Percentiles rank a stretch among this genome's conserved stretches.
Evolutionary conservation across 1,140 invertebrate genomes (phyloP).

Genomic region (Atta texana): DNA sequence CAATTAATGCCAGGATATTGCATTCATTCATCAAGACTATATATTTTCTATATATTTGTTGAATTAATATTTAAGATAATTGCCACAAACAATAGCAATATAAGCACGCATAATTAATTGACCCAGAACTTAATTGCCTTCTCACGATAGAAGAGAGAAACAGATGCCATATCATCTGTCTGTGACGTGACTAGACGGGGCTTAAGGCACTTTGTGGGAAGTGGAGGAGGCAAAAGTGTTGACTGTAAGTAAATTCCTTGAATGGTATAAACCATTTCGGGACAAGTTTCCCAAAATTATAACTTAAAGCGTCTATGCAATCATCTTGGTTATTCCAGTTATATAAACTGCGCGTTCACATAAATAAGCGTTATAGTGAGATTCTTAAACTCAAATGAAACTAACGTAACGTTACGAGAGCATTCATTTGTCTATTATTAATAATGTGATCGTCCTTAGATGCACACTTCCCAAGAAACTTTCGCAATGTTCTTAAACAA

Average conservation of each 20-base stretch:
- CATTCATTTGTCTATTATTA: constrained; percentile 5
- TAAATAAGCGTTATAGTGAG: background rate
- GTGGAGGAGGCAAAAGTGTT: constrained; percentile 41
- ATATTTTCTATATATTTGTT: background rate
- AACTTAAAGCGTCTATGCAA: constrained; percentile 31
- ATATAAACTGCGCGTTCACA: constrained; percentile 3
- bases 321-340: constrained; percentile 3
- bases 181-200: constrained; percentile 29
- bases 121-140: constrained; percentile 15
- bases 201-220: constrained; percentile 44
- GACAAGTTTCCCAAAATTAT: constrained; percentile 62
- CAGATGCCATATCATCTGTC: constrained; percentile 20
- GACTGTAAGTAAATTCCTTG: constrained; percentile 36
- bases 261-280: constrained; percentile 56
- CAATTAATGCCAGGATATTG: background rate
- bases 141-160: background rate
- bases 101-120: constrained; percentile 27
- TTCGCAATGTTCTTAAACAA: background rate
- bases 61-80: background rate
- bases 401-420: background rate
- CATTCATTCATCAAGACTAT: background rate
- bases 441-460: background rate
- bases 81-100: background rate
- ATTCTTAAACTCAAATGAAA: constrained; percentile 32
- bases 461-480: constrained; percentile 8